Evolutionary conservation across 2,113 vertebrate species (phyloP).

Genomic region (Entosphenus tridentatus): DNA sequence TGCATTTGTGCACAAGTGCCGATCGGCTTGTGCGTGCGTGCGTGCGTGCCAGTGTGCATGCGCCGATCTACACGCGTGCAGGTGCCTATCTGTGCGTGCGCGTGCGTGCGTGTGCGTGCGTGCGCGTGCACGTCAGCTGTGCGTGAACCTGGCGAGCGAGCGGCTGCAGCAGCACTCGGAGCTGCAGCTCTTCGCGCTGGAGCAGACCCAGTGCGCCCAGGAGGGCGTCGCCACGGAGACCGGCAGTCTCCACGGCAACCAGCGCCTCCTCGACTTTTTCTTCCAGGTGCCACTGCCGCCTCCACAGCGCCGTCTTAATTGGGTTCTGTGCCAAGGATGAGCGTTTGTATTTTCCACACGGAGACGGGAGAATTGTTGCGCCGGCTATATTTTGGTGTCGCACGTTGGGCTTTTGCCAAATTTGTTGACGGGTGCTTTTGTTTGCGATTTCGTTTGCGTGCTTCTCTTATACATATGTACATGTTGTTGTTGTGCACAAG

Average conservation of each 20-base stretch:
- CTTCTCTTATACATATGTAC: too few relatives aligned
- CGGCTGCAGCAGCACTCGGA: slow-evolving; percentile 53
- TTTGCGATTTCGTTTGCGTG: too few relatives aligned
- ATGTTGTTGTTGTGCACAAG: too few relatives aligned
- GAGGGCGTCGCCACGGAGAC: slow-evolving; percentile 75
- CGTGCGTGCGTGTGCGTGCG: slow-evolving; percentile 5
- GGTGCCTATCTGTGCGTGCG: slow-evolving; percentile 2
- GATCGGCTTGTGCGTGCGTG: slow-evolving; percentile 19
- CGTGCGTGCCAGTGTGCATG: slow-evolving; percentile 14
- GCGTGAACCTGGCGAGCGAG: slow-evolving; percentile 90
- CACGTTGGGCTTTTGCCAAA: too few relatives aligned
- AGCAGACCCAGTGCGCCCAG: slow-evolving; percentile 63
- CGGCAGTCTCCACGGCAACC: slow-evolving; percentile 35
- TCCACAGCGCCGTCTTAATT: too few relatives aligned
- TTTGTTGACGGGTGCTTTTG: too few relatives aligned
- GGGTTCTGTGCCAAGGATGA: too few relatives aligned
- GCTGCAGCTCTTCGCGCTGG: slow-evolving; percentile 66
- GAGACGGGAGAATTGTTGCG: too few relatives aligned
- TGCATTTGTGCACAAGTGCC: slow-evolving; percentile 20
- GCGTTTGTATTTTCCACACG: too few relatives aligned
- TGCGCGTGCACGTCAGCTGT: slow-evolving; percentile 32
- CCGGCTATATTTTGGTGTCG: too few relatives aligned
- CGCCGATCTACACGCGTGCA: slow-evolving; percentile 3
- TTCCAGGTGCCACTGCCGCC: slow-evolving; percentile 40
- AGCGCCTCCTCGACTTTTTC: slow-evolving; percentile 62